phyloP scores from a whole-genome alignment of 2,888 invertebrate species.

The Pseudanteris insignis region DNA sequence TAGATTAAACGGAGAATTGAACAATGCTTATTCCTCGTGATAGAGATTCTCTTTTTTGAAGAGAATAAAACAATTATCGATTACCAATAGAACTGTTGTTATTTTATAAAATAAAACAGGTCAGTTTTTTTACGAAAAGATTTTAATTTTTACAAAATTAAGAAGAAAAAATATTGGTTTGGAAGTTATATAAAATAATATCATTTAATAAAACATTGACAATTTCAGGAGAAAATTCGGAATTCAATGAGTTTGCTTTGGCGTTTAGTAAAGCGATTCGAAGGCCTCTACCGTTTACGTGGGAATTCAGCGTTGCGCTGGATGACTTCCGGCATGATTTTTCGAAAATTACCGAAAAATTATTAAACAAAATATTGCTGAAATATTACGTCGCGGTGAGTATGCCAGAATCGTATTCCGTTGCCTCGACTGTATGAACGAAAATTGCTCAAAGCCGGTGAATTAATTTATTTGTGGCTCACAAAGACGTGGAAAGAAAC shows the following conservation, averaged over 20 bases:
- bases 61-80: no score
- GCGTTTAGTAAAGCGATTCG: slow-evolving; percentile 22
- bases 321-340: slow-evolving; percentile 29
- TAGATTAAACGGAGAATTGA: no score
- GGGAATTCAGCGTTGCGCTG: slow-evolving; percentile 12
- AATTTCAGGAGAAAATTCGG: slow-evolving; percentile 10
- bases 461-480: no score
- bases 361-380: slow-evolving; percentile 17
- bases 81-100: no score
- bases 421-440: no score
- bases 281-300: slow-evolving; percentile 16
- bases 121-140: neutral
- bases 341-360: slow-evolving; percentile 13
- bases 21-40: no score
- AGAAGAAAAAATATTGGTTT: neutral
- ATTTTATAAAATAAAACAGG: neutral
- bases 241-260: slow-evolving; percentile 16
- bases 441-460: no score
- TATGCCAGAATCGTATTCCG: no score
- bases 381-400: slow-evolving; percentile 20
- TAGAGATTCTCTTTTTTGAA: no score
- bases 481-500: no score
- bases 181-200: neutral
- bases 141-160: neutral
- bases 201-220: neutral